These are phyloP conservation scores for Recurvirostra avosetta DNA, from an alignment of 2,113 vertebrate species.

Conservation along the genomic window DNA sequence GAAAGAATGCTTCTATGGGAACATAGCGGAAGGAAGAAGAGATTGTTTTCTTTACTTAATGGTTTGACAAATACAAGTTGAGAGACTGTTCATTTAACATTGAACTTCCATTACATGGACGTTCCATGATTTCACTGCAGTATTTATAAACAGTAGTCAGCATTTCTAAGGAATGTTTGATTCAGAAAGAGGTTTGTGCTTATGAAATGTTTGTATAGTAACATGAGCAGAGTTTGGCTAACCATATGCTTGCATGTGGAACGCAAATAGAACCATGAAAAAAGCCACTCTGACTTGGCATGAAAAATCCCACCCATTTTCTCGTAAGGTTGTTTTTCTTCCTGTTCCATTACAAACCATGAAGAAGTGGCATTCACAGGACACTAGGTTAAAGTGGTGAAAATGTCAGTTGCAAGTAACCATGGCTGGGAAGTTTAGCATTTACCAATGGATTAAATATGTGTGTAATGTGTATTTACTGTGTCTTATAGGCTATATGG, in stretches of 20 bases:
- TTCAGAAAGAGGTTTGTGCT: not conserved
- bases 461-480: not conserved
- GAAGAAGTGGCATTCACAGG: not conserved
- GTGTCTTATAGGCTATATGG: not conserved
- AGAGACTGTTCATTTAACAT: not conserved
- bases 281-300: not conserved
- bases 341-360: not conserved
- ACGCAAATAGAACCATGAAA: not conserved
- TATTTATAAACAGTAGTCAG: not conserved
- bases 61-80: not conserved
- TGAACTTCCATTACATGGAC: not conserved
- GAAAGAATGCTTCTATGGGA: not conserved
- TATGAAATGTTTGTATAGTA: not conserved
- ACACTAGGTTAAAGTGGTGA: not conserved
- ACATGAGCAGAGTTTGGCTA: not conserved
- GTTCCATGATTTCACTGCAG: not conserved
- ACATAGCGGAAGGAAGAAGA: not conserved
- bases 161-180: not conserved
- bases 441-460: not conserved
- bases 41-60: not conserved
- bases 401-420: not conserved
- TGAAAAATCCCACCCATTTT: not conserved
- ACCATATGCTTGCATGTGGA: not conserved
- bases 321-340: not conserved
- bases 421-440: not conserved